Percentiles rank a stretch among this genome's conserved stretches.
These are phyloP conservation scores for Zaprionus ornatus DNA, from an alignment of 1,140 invertebrate species.

Conservation along the genomic window DNA sequence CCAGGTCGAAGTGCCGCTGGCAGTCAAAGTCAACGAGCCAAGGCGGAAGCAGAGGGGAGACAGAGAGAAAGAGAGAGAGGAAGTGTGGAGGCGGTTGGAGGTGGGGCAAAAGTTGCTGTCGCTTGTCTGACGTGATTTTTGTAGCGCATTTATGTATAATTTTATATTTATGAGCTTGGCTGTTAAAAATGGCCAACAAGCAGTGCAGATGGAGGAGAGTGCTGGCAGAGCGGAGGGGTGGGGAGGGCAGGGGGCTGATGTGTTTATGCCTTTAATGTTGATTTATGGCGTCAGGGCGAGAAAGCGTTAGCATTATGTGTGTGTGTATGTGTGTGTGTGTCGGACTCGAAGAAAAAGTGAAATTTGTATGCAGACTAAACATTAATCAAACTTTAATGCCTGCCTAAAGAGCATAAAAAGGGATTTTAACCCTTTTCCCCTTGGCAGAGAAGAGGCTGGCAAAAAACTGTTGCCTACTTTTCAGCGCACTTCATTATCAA, in stretches of 20 bases:
- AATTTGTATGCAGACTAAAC: conserved; percentile 51
- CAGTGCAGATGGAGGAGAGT: background rate
- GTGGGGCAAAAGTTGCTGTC: conserved; percentile 14
- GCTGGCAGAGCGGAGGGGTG: background rate
- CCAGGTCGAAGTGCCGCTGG: conserved; percentile 41
- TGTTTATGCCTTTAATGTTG: conserved; percentile 76
- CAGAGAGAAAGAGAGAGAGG: background rate
- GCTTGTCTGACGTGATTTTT: conserved; percentile 72
- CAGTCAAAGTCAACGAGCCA: conserved; percentile 11
- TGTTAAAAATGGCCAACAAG: conserved; percentile 64
- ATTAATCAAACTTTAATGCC: conserved; percentile 74
- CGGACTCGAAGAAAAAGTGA: conserved; percentile 14
- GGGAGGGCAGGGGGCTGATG: conserved; percentile 35
- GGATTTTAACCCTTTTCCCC: background rate
- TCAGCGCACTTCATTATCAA: conserved; percentile 62
- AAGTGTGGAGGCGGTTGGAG: background rate
- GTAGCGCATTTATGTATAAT: conserved; percentile 79
- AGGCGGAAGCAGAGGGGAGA: background rate
- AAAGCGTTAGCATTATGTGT: conserved; percentile 29
- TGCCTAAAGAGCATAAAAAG: conserved; percentile 59
- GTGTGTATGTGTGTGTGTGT: conserved; percentile 4
- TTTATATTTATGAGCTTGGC: conserved; percentile 77
- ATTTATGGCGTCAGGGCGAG: conserved; percentile 58
- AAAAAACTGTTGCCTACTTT: conserved; percentile 61
- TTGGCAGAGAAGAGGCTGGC: background rate